Conservation (phyloP, 2,797 vertebrate genomes). For the Kryptolebias ocellatus region DNA sequence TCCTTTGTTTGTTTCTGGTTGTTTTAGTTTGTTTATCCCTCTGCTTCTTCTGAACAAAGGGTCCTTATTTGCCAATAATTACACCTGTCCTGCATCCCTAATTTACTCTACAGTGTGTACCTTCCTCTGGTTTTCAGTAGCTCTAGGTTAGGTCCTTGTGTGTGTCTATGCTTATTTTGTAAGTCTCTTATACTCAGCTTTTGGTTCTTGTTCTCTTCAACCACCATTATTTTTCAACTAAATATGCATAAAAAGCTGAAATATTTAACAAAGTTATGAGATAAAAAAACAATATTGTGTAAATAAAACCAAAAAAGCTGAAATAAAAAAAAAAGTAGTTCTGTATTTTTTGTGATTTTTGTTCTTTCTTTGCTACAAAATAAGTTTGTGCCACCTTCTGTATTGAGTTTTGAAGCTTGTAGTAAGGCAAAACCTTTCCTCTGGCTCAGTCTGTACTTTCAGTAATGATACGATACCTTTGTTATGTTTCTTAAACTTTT, state of each 20-base stretch:
- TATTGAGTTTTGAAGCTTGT: not conserved
- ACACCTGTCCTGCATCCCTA: not conserved
- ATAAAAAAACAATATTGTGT: not conserved
- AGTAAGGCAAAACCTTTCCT: conserved; percentile 6
- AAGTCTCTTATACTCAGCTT: no score
- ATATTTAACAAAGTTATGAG: not conserved
- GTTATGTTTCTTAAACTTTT: not conserved
- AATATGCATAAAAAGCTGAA: no score
- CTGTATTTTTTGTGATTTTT: no score
- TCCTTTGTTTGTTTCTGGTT: not conserved
- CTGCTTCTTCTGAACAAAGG: no score
- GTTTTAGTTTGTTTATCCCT: not conserved
- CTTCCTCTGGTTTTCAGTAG: not conserved
- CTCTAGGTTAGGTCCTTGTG: no score
- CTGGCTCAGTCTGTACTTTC: conserved; percentile 4
- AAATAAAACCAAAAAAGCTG: not conserved
- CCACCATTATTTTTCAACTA: no score
- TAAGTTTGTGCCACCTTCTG: no score
- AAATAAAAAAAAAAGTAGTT: no score
- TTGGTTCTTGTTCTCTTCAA: no score
- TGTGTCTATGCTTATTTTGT: not conserved
- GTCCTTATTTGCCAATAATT: not conserved
- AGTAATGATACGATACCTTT: conserved; percentile 4
- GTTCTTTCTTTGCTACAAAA: not conserved
- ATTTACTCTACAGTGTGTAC: not conserved